Base-by-base conservation (phyloP, 2,888 invertebrate genomes). In the Tipula lateralis region DNA sequence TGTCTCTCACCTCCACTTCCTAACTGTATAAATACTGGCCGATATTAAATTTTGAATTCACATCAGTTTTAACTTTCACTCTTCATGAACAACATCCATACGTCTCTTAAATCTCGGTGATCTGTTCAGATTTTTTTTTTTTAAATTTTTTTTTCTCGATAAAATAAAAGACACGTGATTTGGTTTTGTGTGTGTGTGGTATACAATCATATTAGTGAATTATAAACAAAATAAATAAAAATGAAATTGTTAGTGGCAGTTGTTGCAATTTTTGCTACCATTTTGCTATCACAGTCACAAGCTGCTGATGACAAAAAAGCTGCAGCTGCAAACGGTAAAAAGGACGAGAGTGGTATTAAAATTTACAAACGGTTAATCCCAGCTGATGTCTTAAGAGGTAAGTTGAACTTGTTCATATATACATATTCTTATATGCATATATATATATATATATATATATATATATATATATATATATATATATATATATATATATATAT, bases 351-450 rank as follows among this genome's bases (percentile, higher is more conserved):
- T 39, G 92, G 92, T 85, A 92, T 94, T 84, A 95, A 94, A 90
- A 94, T 95, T 83, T 96, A 93, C 92, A 94, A 93, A 88, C 92
- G 97, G 87, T 91, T 96, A 87, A 96, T 97, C 87, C 96, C 96
- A 80, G 97, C 97, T 87, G 97, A 97, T 91, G 96, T 96, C 50
- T 92, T 97, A 86, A 94, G 97, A 93, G 97, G 97, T 97, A 91
- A 92, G 87, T 81, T 5, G 1, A 81, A 13, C n/a, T 50, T 84
- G n/a, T 83, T 84, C 24, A 7, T 32, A 83, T 29, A 29, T 34
- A 82, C 24, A 29, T 29, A 39, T 1, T 2, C 12, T 2, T 39
- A 39, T 39, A 50, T 19, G 19, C 13, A 50, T 19, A 50, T 19
- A 83, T 29, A 39, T 5, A 50, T n/a, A n/a, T n/a, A n/a, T n/a